Evolutionary conservation across 2,888 invertebrate genomes (phyloP).

Genomic region (Pyrochroa serraticornis): DNA sequence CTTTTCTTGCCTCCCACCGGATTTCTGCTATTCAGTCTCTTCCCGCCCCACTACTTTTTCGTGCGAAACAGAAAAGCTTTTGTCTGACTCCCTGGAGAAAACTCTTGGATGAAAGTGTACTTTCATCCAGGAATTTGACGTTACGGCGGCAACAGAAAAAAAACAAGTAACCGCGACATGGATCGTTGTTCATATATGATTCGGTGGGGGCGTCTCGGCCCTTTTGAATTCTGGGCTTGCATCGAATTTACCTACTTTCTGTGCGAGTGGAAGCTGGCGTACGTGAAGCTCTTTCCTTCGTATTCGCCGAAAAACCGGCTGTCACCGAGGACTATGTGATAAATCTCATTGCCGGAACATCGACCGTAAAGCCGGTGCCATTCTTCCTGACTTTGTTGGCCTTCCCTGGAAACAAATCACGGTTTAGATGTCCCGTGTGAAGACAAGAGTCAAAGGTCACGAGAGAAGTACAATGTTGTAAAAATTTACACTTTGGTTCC

Average conservation of each 20-base stretch:
- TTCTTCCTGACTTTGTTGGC: conserved; percentile 93
- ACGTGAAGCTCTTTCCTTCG: conserved; percentile 99
- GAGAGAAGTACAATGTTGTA: too few species aligned
- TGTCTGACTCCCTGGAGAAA: background rate
- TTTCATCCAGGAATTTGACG: too few species aligned
- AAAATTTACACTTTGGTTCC: too few species aligned
- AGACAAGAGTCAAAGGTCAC: too few species aligned
- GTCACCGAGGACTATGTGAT: conserved; percentile 93
- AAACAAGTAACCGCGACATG: background rate
- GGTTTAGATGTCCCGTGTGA: background rate
- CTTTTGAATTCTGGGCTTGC: conserved; percentile 2
- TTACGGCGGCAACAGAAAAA: too few species aligned
- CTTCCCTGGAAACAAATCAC: conserved; percentile 71
- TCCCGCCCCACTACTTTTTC: background rate
- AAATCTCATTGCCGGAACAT: conserved; percentile 99
- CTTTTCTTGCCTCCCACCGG: too few species aligned
- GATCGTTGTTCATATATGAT: background rate
- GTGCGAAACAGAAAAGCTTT: background rate
- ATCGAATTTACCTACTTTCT: conserved; percentile 77
- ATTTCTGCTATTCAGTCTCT: too few species aligned
- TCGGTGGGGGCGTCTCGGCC: background rate
- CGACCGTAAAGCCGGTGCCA: conserved; percentile 99
- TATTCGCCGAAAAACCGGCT: conserved; percentile 98
- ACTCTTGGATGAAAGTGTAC: too few species aligned
- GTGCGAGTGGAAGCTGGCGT: conserved; percentile 98